Conservation (phyloP, 2,113 vertebrate species). For the Chamaea fasciata region DNA sequence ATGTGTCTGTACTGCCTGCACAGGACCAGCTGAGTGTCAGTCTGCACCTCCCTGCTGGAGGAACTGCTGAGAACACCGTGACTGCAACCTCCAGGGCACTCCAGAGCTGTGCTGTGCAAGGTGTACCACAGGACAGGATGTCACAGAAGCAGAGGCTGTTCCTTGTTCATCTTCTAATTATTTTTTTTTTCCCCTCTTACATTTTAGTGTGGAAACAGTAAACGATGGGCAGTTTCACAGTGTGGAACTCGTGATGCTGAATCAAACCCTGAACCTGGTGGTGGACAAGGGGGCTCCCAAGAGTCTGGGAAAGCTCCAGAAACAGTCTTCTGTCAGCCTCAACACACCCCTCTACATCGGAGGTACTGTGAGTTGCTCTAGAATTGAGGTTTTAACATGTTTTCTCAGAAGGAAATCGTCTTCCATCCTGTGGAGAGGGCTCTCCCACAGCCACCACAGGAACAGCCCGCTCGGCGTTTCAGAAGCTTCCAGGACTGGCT, state of each 20-base stretch:
- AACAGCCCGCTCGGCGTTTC: background rate
- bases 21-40: background rate
- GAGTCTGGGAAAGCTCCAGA: conserved; percentile 92
- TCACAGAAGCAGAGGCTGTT: background rate
- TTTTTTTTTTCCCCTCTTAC: background rate
- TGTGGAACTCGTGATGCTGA: conserved; percentile 91
- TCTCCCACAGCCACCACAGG: background rate
- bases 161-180: background rate
- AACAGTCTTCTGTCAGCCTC: conserved; percentile 83
- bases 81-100: background rate
- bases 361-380: conserved; percentile 71
- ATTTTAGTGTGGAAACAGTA: conserved; percentile 89
- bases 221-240: conserved; percentile 95
- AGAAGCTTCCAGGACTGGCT: background rate
- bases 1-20: background rate
- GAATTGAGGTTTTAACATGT: background rate
- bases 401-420: background rate
- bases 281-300: conserved; percentile 93
- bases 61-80: background rate
- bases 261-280: conserved; percentile 91
- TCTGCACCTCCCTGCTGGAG: background rate
- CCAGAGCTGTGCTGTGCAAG: background rate
- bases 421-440: background rate
- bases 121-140: rapidly evolving
- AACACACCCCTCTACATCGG: conserved; percentile 94